Base-by-base conservation (phyloP, 2,797 vertebrate genomes). In the Paedocypris micromegethes region DNA sequence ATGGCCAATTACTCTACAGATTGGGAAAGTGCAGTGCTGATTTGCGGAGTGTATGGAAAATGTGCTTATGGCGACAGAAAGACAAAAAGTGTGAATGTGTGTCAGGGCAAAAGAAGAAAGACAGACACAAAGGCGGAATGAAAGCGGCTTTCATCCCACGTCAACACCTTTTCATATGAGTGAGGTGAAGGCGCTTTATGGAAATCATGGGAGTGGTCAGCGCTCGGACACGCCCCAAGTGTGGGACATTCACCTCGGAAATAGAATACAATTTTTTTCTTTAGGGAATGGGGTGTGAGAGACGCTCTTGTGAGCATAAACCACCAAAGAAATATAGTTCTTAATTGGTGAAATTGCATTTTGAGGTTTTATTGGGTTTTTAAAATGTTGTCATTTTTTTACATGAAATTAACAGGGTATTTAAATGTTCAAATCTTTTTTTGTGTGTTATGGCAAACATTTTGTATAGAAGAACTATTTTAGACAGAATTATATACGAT, bases 101-200 rank as follows among this genome's bases (percentile, higher is more conserved):
- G 70, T 46, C 23, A 23, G 23, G 23, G 38, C 44, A 56, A 5
- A 45, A 52, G 55, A 56, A 60, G 44, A 46, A 57, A 67, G 38
- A 47, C 40, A n/a, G 6, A 56, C 51, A 70, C 7, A 69, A 64
- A 39, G 37, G 52, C n/a, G 37, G 42, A 46, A 37, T 5, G 58
- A 61, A 53, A 68, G 45, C 47, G 48, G 43, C 62, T 53, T 63
- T 59, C 43, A 60, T 41, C 47, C 59, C 40, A 7, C 78, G 83
- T 88, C 87, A 86, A 76, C 86, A 87, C 84, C 62, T 84, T 75
- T 81, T 88, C 80, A 89, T 88, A 79, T 64, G 3, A 61, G 56
- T 57, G 40, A 57, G 59, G 41, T 68, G 59, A 79, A 79, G n/a
- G 6, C 53, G 58, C 38, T 9, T 73, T 79, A 59, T 80, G 82